These are phyloP conservation scores for Sebastes reedi DNA, from an alignment of 2,797 vertebrate species.

Conservation along the genomic window DNA sequence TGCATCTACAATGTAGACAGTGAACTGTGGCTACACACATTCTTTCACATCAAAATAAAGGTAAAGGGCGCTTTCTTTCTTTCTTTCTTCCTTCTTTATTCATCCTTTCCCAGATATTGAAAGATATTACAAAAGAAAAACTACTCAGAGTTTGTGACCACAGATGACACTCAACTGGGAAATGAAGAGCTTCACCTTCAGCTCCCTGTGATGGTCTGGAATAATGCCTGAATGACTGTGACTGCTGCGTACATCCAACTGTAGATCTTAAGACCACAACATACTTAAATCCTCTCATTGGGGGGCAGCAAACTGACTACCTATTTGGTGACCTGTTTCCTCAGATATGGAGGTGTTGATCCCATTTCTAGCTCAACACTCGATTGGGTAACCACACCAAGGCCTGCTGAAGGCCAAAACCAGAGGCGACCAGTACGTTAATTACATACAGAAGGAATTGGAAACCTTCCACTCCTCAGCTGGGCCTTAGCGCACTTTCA, in stretches of 20 bases:
- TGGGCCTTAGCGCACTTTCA: background rate
- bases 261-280: background rate
- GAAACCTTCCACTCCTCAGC: background rate
- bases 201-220: background rate
- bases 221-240: background rate
- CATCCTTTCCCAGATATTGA: background rate
- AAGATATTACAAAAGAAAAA: background rate
- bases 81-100: background rate
- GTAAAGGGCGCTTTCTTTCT: background rate
- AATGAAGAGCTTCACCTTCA: background rate
- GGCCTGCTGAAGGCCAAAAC: background rate
- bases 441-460: background rate
- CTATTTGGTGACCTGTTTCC: background rate
- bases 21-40: too few relatives aligned
- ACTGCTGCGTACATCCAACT: background rate
- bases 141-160: background rate
- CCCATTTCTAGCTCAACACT: background rate
- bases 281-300: background rate
- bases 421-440: background rate
- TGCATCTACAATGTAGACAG: background rate
- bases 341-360: background rate
- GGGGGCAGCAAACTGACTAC: background rate
- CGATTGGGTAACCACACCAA: background rate
- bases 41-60: too few relatives aligned
- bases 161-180: background rate